Evolutionary conservation across 1,140 invertebrate species (phyloP).

Genomic region (Aphidius gifuensis): DNA sequence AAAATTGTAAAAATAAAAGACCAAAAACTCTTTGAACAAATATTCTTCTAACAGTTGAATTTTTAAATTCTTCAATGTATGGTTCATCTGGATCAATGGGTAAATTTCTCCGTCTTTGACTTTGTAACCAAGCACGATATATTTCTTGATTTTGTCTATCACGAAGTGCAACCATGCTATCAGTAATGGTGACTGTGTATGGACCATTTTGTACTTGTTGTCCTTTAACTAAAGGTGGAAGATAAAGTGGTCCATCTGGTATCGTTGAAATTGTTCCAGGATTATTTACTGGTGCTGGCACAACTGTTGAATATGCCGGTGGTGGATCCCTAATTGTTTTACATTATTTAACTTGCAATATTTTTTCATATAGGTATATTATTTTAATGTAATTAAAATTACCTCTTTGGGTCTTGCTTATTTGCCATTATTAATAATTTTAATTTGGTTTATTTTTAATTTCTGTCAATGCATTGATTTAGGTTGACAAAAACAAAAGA

Average conservation of each 20-base stretch:
- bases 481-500: no score
- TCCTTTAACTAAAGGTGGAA: slow-evolving; percentile 36
- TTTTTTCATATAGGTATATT: no score
- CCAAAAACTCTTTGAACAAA: slow-evolving; percentile 44
- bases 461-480: no score
- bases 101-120: slow-evolving; percentile 25
- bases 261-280: slow-evolving; percentile 18
- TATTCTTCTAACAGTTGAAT: slow-evolving; percentile 30
- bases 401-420: no score
- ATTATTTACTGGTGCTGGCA: slow-evolving; percentile 6
- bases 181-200: slow-evolving; percentile 37
- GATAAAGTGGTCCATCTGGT: slow-evolving; percentile 31
- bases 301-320: slow-evolving; percentile 14
- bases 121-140: slow-evolving; percentile 34
- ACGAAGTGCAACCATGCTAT: slow-evolving; percentile 39
- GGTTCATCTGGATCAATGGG: slow-evolving; percentile 26
- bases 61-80: slow-evolving; percentile 41
- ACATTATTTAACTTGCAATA: no score
- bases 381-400: no score
- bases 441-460: no score
- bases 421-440: no score
- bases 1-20: slow-evolving; percentile 37
- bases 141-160: slow-evolving; percentile 39
- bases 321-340: background rate
- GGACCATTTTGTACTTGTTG: slow-evolving; percentile 40